phyloP scores from a whole-genome alignment of 1,140 invertebrate genomes.

The Uloborus diversus region DNA sequence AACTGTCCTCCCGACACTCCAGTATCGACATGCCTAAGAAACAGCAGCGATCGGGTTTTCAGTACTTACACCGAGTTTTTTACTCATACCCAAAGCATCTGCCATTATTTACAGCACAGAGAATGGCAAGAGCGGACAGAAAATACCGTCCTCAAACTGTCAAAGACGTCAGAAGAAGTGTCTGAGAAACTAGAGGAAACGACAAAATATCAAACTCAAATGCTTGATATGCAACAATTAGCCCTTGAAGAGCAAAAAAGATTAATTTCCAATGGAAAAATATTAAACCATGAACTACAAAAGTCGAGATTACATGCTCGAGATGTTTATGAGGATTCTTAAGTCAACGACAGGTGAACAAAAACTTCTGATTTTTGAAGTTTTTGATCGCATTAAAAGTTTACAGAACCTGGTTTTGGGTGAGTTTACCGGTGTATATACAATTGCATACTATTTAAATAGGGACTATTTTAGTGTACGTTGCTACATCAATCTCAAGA shows the following conservation, averaged over 20 bases:
- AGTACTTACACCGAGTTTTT: constrained; percentile 75
- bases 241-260: constrained; percentile 70
- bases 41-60: constrained; percentile 72
- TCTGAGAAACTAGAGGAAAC: constrained; percentile 68
- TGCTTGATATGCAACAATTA: constrained; percentile 69
- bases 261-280: constrained; percentile 68
- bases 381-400: constrained; percentile 70
- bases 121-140: constrained; percentile 74
- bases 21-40: constrained; percentile 69
- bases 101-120: constrained; percentile 74
- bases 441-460: constrained; percentile 70
- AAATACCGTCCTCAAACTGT: constrained; percentile 68
- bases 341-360: constrained; percentile 69
- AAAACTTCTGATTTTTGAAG: constrained; percentile 68
- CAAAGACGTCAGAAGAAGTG: constrained; percentile 67
- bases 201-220: constrained; percentile 63
- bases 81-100: constrained; percentile 76
- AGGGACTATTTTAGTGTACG: constrained; percentile 67
- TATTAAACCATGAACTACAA: constrained; percentile 66
- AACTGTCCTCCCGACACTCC: constrained; percentile 67
- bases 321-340: constrained; percentile 69
- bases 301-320: constrained; percentile 67
- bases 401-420: constrained; percentile 69
- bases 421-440: constrained; percentile 72
- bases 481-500: constrained; percentile 69